Conservation (phyloP, 2,888 invertebrate genomes). For the Amphipoea oculea region DNA sequence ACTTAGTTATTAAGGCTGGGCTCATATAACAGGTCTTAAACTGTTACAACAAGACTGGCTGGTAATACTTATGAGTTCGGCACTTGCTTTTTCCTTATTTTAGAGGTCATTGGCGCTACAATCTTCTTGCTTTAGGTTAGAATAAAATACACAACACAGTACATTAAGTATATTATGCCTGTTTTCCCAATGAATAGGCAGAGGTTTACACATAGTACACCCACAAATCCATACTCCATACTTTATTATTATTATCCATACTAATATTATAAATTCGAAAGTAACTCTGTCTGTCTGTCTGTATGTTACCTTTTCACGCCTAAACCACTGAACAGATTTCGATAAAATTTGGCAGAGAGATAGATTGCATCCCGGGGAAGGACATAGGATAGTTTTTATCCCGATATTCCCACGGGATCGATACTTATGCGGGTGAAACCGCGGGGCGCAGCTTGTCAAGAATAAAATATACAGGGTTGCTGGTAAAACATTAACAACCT, state of each 20-base stretch:
- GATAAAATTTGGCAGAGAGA: no score
- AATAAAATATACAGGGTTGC: neutral
- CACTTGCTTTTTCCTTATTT: constrained; percentile 46
- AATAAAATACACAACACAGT: neutral
- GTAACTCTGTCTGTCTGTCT: no score
- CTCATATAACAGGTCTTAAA: constrained; percentile 32
- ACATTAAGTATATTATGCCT: neutral
- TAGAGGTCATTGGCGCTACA: constrained; percentile 16
- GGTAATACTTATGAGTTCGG: constrained; percentile 3
- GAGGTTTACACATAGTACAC: neutral
- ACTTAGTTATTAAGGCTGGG: neutral
- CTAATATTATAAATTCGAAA: no score
- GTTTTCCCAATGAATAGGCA: neutral
- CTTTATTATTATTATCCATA: no score
- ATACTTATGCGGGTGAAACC: no score
- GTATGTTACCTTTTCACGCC: no score
- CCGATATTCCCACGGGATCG: no score
- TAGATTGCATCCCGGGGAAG: no score
- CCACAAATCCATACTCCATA: neutral
- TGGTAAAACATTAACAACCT: no score
- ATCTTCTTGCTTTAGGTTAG: neutral
- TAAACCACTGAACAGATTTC: no score
- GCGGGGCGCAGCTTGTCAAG: neutral
- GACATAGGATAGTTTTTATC: no score
- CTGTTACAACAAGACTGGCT: constrained; percentile 11